Evolutionary conservation across 92 coral and sea anemone genomes (phyloP).

Genomic region (Actinernus sp.): DNA sequence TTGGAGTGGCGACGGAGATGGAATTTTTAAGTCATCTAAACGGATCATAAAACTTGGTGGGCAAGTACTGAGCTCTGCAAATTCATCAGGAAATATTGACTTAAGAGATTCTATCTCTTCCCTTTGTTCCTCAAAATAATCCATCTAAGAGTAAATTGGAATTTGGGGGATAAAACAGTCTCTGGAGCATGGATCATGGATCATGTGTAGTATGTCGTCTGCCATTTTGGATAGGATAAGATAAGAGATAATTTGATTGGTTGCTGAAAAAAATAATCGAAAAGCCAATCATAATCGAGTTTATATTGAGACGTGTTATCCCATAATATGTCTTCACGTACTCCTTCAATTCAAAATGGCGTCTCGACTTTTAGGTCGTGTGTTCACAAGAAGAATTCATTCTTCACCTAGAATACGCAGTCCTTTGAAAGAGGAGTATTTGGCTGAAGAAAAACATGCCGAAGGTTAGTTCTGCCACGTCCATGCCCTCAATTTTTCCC

Average conservation of each 20-base stretch:
- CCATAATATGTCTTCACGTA: conserved; percentile 22
- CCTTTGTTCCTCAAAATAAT: conserved; percentile 74
- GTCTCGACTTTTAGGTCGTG: conserved; percentile 64
- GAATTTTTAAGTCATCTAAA: conserved; percentile 73
- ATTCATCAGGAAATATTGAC: conserved; percentile 77
- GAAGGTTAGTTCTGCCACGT: conserved; percentile 82
- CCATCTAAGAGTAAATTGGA: too few relatives aligned
- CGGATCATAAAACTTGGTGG: conserved; percentile 86
- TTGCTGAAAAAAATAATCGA: too few relatives aligned
- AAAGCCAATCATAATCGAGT: conserved; percentile 23
- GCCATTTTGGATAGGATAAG: conserved; percentile 24
- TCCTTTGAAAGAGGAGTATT: conserved; percentile 50
- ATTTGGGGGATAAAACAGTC: too few relatives aligned
- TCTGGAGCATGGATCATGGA: too few relatives aligned
- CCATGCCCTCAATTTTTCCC: too few relatives aligned
- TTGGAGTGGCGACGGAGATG: conserved; percentile 46
- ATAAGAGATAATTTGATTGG: neutral
- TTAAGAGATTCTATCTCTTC: conserved; percentile 80
- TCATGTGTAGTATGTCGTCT: too few relatives aligned
- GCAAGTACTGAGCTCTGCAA: conserved; percentile 63
- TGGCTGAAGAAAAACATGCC: conserved; percentile 93
- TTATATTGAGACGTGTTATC: neutral
- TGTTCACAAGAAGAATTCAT: conserved; percentile 72
- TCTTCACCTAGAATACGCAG: conserved; percentile 46
- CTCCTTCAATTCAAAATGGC: conserved; percentile 72